Conservation (phyloP, 1,140 invertebrate genomes). For the Penaeus chinensis region DNA sequence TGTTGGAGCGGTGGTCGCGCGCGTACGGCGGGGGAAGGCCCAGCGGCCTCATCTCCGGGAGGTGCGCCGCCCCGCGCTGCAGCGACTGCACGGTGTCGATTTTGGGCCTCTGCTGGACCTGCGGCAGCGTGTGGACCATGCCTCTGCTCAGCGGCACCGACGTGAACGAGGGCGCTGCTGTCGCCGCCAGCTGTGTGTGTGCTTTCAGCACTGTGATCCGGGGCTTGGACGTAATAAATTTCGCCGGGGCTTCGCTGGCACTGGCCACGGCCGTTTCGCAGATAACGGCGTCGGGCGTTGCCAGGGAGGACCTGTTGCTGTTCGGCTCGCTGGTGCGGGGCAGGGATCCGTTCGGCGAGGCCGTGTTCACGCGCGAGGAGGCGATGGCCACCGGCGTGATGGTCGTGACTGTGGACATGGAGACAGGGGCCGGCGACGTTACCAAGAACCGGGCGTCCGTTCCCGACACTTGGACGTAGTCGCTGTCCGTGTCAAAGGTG, state of each 20-base stretch:
- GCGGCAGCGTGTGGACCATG: constrained; percentile 58
- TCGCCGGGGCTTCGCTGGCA: constrained; percentile 64
- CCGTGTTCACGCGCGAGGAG: constrained; percentile 46
- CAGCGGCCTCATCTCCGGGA: constrained; percentile 34
- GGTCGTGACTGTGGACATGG: constrained; percentile 63
- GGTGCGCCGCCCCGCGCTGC: constrained; percentile 40
- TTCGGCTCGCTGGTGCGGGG: constrained; percentile 1
- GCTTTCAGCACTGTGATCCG: constrained; percentile 67
- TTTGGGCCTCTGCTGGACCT: constrained; percentile 55
- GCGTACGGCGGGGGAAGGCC: constrained; percentile 45
- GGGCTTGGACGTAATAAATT: constrained; percentile 67
- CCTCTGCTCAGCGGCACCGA: constrained; percentile 60
- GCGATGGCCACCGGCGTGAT: constrained; percentile 63
- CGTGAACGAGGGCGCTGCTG: constrained; percentile 65
- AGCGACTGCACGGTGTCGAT: constrained; percentile 56
- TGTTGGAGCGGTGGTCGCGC: constrained; percentile 33
- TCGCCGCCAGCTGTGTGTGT: constrained; percentile 66
- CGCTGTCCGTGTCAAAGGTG: constrained; percentile 86
- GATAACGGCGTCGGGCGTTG: constrained; percentile 45
- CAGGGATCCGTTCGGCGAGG: constrained; percentile 26
- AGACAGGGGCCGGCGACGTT: constrained; percentile 55
- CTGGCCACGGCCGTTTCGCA: constrained; percentile 56
- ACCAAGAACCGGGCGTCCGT: constrained; percentile 39
- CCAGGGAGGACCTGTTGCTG: constrained; percentile 28
- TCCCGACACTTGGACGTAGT: constrained; percentile 75